Evolutionary conservation across 2,113 vertebrate genomes (phyloP), one percentile per base, ranked within the genome.

Genomic region (Pycnonotus jocosus): DNA sequence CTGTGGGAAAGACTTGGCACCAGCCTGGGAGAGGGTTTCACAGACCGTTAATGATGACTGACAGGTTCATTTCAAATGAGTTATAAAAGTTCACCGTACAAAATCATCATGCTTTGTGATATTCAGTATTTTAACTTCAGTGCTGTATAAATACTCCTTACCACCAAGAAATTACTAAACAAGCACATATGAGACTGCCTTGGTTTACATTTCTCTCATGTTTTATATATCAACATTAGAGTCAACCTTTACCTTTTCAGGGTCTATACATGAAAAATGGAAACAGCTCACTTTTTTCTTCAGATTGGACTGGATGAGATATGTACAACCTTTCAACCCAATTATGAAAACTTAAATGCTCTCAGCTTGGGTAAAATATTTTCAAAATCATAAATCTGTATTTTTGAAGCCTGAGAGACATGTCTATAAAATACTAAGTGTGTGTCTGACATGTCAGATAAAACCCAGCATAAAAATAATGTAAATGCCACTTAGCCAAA

Each of bases 31-130:
- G 69, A 92, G 86, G 66, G 77, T 94, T 98, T 98, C 95, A 93
- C 95, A 95, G 95, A 91, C 94, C 95, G 94, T 97, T 97, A 97
- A 95, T 92, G 96, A 92, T 96, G 95, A 97, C 80, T 97, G 95
- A 93, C 95, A 95, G 68, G 86, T 89, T 97, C 94, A 95, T 96
- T 95, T 97, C 91, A 93, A 96, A 92, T 61, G 81, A 93, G 81
- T 92, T 94, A 92, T 62, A 94, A 91, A 92, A 96, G 81, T 83
- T 96, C 86, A 81, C 79, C 57, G 82, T 88, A 92, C 53, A 88
- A 96, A 95, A 74, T 73, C 70, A 91, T 93, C 91, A 66, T 73
- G 74, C 66, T 91, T 65, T 81, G 81, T 88, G 85, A 92, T 95
- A 95, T 90, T 91, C 89, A 68, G 77, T 94, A 69, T 90, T 97